These are phyloP conservation scores for Simalia tracyae DNA, from an alignment of 2,797 vertebrate genomes.

Conservation along the genomic window DNA sequence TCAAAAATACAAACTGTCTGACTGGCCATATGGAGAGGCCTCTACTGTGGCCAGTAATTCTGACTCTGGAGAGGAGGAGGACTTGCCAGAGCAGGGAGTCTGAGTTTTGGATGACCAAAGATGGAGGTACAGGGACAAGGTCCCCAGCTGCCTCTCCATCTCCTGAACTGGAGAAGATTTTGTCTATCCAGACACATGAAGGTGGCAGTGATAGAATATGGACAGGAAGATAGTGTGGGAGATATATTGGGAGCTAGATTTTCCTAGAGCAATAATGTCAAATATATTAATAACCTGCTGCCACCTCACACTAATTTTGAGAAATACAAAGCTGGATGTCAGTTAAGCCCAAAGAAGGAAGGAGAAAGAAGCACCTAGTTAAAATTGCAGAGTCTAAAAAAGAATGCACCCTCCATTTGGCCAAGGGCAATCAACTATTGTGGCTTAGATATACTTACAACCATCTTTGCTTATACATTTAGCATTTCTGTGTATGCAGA, in stretches of 20 bases:
- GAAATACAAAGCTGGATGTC: background rate
- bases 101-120: background rate
- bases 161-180: background rate
- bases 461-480: background rate
- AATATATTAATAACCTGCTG: background rate
- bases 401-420: background rate
- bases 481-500: background rate
- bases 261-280: background rate
- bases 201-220: background rate
- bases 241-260: background rate
- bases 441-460: background rate
- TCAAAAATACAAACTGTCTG: too few relatives aligned
- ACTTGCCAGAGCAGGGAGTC: background rate
- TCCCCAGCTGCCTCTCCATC: background rate
- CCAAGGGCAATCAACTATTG: background rate
- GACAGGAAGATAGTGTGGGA: background rate
- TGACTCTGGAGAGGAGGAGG: background rate
- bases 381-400: background rate
- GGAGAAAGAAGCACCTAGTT: background rate
- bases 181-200: background rate
- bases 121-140: background rate
- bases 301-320: background rate
- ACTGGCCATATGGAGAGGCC: background rate
- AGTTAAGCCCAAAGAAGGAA: background rate
- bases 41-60: background rate